Evolutionary conservation across 1,140 invertebrate species (phyloP).

Genomic region (Choristoneura fumiferana): DNA sequence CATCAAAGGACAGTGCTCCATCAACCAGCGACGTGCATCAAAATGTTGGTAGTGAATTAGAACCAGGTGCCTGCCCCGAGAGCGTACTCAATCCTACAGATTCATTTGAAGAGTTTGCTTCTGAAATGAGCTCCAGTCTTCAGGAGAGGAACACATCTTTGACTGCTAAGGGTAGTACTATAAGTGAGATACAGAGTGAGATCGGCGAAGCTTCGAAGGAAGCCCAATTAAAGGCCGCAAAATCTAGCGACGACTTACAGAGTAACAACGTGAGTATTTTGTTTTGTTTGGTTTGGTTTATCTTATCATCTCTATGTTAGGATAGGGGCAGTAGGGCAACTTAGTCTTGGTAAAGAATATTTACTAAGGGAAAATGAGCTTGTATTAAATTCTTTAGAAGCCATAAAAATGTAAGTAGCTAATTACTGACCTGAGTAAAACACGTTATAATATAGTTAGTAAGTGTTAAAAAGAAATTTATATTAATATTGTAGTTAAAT

Average conservation of each 20-base stretch:
- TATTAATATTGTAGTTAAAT: too few species aligned
- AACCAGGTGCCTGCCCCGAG: slow-evolving; percentile 74
- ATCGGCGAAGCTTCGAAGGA: slow-evolving; percentile 62
- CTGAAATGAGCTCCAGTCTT: slow-evolving; percentile 82
- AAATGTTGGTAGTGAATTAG: slow-evolving; percentile 43
- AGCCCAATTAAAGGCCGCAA: slow-evolving; percentile 43
- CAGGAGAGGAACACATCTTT: slow-evolving; percentile 73
- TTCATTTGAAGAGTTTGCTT: slow-evolving; percentile 84
- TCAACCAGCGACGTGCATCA: slow-evolving; percentile 26
- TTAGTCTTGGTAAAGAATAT: too few species aligned
- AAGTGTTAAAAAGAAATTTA: too few species aligned
- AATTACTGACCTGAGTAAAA: too few species aligned
- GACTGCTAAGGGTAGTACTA: slow-evolving; percentile 71
- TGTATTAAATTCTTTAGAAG: too few species aligned
- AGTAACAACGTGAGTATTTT: slow-evolving; percentile 54
- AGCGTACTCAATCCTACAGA: slow-evolving; percentile 84
- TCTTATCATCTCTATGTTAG: not conserved
- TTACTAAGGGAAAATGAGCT: too few species aligned
- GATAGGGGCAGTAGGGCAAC: too few species aligned
- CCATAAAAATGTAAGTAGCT: too few species aligned
- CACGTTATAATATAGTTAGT: too few species aligned
- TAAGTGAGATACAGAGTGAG: slow-evolving; percentile 80
- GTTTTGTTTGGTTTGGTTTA: not conserved
- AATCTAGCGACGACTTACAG: slow-evolving; percentile 64
- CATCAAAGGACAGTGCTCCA: slow-evolving; percentile 52